Conservation (phyloP, 2,113 vertebrate genomes). For the Prochilodus magdalenae region DNA sequence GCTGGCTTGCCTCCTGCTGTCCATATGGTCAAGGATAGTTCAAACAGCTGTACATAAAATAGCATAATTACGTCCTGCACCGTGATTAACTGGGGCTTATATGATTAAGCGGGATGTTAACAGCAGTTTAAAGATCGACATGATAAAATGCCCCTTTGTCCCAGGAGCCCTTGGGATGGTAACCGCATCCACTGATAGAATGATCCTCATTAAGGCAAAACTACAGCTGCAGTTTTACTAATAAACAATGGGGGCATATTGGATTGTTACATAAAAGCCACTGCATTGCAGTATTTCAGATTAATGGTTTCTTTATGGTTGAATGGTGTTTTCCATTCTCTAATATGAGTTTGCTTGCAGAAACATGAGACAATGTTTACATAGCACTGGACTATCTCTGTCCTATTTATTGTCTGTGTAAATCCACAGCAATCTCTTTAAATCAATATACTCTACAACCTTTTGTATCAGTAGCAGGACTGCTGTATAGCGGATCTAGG, state of each 20-base stretch:
- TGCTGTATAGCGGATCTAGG: background rate
- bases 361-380: background rate
- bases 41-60: background rate
- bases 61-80: background rate
- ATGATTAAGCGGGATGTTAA: background rate
- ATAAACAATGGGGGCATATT: background rate
- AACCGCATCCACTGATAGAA: slow-evolving; percentile 1
- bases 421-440: background rate
- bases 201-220: background rate
- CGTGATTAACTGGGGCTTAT: background rate
- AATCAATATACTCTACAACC: background rate
- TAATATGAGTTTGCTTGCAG: background rate
- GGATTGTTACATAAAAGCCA: background rate
- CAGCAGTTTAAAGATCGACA: background rate
- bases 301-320: slow-evolving; percentile 2
- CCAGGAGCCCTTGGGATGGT: background rate
- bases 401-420: slow-evolving; percentile 7
- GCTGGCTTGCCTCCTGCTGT: background rate
- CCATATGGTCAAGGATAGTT: slow-evolving; percentile 1
- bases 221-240: background rate
- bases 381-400: background rate
- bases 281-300: slow-evolving; percentile 7
- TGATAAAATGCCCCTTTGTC: background rate
- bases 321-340: background rate
- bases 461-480: slow-evolving; percentile 5